Percentiles rank a stretch among this genome's conserved stretches.
Conservation (phyloP, 2,113 vertebrate species). For the Theropithecus gelada region DNA sequence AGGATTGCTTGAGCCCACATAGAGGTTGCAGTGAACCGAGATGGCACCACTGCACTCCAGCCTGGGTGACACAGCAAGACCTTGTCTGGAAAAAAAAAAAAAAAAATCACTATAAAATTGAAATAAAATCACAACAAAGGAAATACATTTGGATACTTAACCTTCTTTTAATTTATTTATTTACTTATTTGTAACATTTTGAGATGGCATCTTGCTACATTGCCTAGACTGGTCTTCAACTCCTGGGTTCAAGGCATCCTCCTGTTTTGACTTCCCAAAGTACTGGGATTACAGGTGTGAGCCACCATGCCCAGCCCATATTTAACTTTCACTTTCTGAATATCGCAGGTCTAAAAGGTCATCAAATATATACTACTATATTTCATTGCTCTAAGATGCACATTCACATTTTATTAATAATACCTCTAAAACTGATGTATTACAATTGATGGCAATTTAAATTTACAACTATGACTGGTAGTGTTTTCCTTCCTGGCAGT, state of each 20-base stretch:
- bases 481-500: neutral
- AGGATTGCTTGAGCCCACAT: no score
- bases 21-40: no score
- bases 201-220: fast-evolving
- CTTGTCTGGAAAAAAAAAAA: no score
- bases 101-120: neutral
- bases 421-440: neutral
- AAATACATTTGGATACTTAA: constrained; percentile 6
- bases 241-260: no score
- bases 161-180: no score
- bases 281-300: no score
- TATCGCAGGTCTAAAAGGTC: neutral
- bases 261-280: fast-evolving
- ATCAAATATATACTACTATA: constrained; percentile 15
- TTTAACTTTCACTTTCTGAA: neutral
- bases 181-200: no score
- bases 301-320: no score
- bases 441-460: neutral
- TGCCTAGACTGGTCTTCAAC: no score
- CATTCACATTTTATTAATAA: neutral
- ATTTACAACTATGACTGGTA: neutral
- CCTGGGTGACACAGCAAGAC: no score
- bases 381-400: constrained; percentile 7
- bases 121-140: constrained; percentile 29
- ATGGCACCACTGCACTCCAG: no score